Evolutionary conservation across 2,888 invertebrate genomes (phyloP).

Genomic region (Norana najaformis): DNA sequence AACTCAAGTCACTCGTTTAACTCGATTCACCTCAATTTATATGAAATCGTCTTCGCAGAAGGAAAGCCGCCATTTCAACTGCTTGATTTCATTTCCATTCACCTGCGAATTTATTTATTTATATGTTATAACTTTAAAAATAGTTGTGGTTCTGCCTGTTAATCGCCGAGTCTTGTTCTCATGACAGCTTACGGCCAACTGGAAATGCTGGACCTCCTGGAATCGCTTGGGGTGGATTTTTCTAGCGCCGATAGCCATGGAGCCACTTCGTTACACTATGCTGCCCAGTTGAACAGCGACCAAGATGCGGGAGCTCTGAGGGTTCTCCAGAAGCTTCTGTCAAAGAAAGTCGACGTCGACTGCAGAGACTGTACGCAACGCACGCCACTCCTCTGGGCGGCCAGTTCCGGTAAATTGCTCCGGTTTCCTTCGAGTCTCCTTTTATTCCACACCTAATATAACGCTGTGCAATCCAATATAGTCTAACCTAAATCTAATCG

Average conservation of each 20-base stretch:
- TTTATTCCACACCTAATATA: not conserved
- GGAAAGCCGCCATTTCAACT: not conserved
- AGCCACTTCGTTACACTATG: slow-evolving; percentile 93
- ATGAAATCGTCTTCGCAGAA: too few species aligned
- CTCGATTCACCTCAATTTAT: not conserved
- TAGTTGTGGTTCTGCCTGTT: too few species aligned
- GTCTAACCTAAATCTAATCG: not conserved
- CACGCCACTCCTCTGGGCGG: slow-evolving; percentile 94
- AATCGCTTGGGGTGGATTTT: slow-evolving; percentile 81
- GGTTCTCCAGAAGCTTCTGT: slow-evolving; percentile 68
- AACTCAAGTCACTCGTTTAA: too few species aligned
- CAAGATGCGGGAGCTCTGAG: slow-evolving; percentile 70
- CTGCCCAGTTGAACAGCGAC: slow-evolving; percentile 87
- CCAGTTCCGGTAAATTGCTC: slow-evolving; percentile 75
- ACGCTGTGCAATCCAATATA: too few species aligned
- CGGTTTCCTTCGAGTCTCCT: not conserved
- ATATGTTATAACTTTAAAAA: too few species aligned
- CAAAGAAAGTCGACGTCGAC: slow-evolving; percentile 69
- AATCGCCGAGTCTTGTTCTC: not conserved
- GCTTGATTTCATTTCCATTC: not conserved
- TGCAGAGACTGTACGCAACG: slow-evolving; percentile 88
- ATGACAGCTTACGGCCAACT: slow-evolving; percentile 31
- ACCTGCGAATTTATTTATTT: too few species aligned
- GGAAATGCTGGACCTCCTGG: slow-evolving; percentile 76
- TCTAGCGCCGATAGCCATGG: slow-evolving; percentile 89